phyloP scores from a whole-genome alignment of 2,888 invertebrate species.

The Yponomeuta malinellus region DNA sequence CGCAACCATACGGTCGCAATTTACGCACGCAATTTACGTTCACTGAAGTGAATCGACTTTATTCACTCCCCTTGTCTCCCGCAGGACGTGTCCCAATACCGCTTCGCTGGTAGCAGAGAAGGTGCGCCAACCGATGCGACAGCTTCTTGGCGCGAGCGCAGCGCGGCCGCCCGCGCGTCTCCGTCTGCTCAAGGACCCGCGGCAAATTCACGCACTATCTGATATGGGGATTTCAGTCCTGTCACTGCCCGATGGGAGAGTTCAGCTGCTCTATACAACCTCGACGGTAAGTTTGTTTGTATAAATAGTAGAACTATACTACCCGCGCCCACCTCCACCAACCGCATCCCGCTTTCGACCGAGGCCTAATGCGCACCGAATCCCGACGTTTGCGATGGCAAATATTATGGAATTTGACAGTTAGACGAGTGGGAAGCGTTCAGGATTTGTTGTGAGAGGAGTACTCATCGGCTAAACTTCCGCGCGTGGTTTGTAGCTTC shows the following conservation, averaged over 20 bases:
- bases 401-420: too few species aligned
- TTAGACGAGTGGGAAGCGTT: too few species aligned
- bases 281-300: constrained; percentile 79
- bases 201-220: constrained; percentile 89
- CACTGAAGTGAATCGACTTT: too few species aligned
- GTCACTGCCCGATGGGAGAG: constrained; percentile 90
- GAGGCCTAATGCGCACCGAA: too few species aligned
- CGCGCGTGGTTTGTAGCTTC: too few species aligned
- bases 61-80: constrained; percentile 22
- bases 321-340: background rate
- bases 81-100: constrained; percentile 89
- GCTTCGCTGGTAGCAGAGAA: constrained; percentile 88
- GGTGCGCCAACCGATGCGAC: constrained; percentile 87
- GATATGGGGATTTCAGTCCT: constrained; percentile 97
- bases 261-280: constrained; percentile 93
- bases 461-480: too few species aligned
- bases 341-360: too few species aligned
- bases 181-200: constrained; percentile 88
- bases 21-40: too few species aligned
- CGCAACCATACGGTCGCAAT: too few species aligned
- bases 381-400: too few species aligned
- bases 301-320: background rate
- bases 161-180: constrained; percentile 81
- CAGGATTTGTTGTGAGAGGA: too few species aligned
- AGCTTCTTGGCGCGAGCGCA: constrained; percentile 84